Conservation (phyloP, 1,140 invertebrate species). For the Drosophila sp. region DNA sequence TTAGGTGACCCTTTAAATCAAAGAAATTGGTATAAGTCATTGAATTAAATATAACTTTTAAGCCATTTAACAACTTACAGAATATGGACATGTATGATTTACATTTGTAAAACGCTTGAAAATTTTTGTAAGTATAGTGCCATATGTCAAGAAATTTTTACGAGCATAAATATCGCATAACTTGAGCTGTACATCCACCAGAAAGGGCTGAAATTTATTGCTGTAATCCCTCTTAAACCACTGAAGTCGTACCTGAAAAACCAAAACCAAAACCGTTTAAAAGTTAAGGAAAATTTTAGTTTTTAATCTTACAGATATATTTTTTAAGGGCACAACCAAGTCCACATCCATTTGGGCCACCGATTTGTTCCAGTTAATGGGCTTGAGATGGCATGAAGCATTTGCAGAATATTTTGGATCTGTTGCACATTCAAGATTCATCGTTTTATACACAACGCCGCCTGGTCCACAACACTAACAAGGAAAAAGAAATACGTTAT, state of each 20-base stretch:
- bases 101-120: constrained; percentile 27
- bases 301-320: constrained; percentile 28
- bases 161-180: constrained; percentile 26
- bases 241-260: constrained; percentile 9
- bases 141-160: constrained; percentile 27
- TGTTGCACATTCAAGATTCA: constrained; percentile 22
- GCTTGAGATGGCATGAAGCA: constrained; percentile 19
- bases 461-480: not conserved
- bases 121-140: not conserved
- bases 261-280: not conserved
- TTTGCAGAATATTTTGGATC: constrained; percentile 16
- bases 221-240: constrained; percentile 37
- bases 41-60: not conserved
- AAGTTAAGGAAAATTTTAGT: not conserved
- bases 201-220: constrained; percentile 54
- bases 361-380: constrained; percentile 35
- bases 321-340: constrained; percentile 16
- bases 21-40: not conserved
- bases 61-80: not conserved
- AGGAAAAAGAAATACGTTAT: not conserved
- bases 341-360: constrained; percentile 26
- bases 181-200: constrained; percentile 33
- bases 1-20: constrained; percentile 2
- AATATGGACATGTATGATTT: constrained; percentile 45
- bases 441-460: constrained; percentile 23